Evolutionary conservation across 2,797 vertebrate species (phyloP), one percentile per base, ranked within the genome.

Genomic region (Gymnoscopelus microlampas): DNA sequence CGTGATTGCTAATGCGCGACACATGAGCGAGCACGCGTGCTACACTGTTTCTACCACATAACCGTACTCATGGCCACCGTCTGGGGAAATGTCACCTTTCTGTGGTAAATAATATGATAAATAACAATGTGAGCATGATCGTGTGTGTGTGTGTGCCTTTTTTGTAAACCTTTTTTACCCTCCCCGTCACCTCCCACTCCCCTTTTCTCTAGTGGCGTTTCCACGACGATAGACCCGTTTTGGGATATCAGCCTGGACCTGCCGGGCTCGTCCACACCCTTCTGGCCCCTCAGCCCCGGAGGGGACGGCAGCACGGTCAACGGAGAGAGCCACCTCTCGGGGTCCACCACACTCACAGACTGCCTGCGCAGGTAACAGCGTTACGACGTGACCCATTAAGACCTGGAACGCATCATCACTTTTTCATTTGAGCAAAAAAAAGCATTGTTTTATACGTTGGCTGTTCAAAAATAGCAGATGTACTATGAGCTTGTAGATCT

Each of bases 221-320:
- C 98, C 74, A 99, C 98, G 3, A 99, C 98, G 50, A 99, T 99
- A 95, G 98, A 99, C 87, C 98, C 98, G 0, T 99, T 99, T 84
- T 99, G 98, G 97, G 98, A 99, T 92, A 99, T 99, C 92, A 99
- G 97, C 80, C 89, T 99, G 90, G 97, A 99, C 86, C 92, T 99
- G 79, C 98, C 98, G 0, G 98, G 98, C 80, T 99, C 97, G 3
- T 98, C 98, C 49, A 98, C 96, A 5, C 97, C 96, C 0, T 99
- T 99, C 94, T 99, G 98, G 98, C 97, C 98, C 0, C 95, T 99
- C 84, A 99, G 98, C 71, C 97, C 98, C 0, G 97, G 97, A 65
- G 96, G 96, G 3, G 98, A 99, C 44, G 94, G 96, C 89, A 94
- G 95, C n/a, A 94, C 96, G 15, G 94, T 98, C 11, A 99, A 98